phyloP scores from a whole-genome alignment of 2,113 vertebrate species.

The Montifringilla adamsi region DNA sequence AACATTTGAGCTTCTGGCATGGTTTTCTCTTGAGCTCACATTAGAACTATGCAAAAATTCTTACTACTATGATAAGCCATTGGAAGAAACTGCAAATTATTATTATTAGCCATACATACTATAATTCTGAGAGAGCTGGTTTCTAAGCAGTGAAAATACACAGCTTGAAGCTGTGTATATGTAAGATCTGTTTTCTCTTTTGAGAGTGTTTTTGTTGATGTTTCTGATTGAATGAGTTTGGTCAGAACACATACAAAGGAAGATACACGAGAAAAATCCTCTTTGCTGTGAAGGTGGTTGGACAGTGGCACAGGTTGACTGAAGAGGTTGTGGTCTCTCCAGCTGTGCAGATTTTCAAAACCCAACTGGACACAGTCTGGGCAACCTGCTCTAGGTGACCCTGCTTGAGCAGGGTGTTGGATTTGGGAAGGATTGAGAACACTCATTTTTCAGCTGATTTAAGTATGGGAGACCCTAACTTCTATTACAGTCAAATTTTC shows the following conservation, averaged over 20 bases:
- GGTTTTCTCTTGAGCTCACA: not conserved
- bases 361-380: not conserved
- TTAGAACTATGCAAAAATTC: not conserved
- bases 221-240: not conserved
- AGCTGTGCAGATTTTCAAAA: not conserved
- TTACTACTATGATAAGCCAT: not conserved
- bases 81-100: not conserved
- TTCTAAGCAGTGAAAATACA: not conserved
- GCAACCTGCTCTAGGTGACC: not conserved
- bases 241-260: not conserved
- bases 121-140: not conserved
- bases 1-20: not conserved
- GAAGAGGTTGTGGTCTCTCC: not conserved
- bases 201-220: not conserved
- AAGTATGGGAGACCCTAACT: not conserved
- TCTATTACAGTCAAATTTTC: not conserved
- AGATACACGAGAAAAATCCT: not conserved
- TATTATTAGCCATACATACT: not conserved
- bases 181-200: not conserved
- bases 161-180: not conserved
- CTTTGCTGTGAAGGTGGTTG: not conserved
- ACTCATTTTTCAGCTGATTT: not conserved
- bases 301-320: not conserved
- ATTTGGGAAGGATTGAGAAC: not conserved
- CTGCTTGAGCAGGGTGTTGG: not conserved